Evolutionary conservation across 2,113 vertebrate genomes (phyloP).

Genomic region (Lagopus leucura): DNA sequence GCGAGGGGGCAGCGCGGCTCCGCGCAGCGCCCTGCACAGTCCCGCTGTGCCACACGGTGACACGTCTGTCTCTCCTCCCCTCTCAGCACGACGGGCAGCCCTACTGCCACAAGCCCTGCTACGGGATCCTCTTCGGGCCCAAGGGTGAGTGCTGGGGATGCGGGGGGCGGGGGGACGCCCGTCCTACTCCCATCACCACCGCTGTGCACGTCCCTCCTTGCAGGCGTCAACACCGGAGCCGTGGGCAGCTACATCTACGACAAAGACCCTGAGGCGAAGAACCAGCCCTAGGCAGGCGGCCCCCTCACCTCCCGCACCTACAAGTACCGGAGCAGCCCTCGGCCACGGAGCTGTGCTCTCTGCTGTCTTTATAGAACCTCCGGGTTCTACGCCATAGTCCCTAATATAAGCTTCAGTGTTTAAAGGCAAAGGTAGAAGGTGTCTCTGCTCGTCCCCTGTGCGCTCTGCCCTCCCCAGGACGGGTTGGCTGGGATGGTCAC

Average conservation of each 20-base stretch:
- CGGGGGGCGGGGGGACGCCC: not conserved
- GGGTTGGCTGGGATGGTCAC: not conserved
- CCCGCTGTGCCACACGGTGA: not conserved
- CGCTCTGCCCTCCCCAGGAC: not conserved
- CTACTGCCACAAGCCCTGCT: slow-evolving; percentile 87
- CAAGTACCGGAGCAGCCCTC: not conserved
- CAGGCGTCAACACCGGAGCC: slow-evolving; percentile 96
- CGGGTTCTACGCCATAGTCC: slow-evolving; percentile 37
- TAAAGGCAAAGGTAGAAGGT: slow-evolving; percentile 37
- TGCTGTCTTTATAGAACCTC: not conserved
- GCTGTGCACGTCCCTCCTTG: not conserved
- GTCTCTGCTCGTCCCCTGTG: slow-evolving; percentile 34
- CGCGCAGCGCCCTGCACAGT: not conserved
- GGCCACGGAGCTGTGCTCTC: not conserved
- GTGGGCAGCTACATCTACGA: slow-evolving; percentile 98
- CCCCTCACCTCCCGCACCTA: not conserved
- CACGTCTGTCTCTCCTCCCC: not conserved
- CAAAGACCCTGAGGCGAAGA: slow-evolving; percentile 87
- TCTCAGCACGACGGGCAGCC: slow-evolving; percentile 81
- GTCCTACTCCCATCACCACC: rapidly evolving
- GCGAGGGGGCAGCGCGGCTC: not conserved
- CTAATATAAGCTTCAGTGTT: slow-evolving; percentile 66
- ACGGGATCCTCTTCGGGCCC: slow-evolving; percentile 84
- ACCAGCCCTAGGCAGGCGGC: slow-evolving; percentile 84
- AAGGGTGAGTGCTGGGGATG: slow-evolving; percentile 76